phyloP scores from a whole-genome alignment of 64 coral and sea anemone species.

The Montipora efflorescens region DNA sequence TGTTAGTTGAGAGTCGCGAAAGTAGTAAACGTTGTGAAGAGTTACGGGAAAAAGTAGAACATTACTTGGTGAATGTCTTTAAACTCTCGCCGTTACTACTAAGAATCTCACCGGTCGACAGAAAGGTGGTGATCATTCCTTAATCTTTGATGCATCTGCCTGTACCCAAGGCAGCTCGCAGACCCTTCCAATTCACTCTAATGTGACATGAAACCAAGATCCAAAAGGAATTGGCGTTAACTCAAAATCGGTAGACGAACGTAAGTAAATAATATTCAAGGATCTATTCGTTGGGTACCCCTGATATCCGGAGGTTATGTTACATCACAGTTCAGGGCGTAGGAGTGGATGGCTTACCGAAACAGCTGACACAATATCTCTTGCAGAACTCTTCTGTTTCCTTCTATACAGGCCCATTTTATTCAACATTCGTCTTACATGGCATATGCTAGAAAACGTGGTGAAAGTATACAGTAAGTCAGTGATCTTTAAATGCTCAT shows the following conservation, averaged over 20 bases:
- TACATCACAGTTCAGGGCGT: no score
- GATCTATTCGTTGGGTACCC: no score
- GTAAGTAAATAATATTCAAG: neutral
- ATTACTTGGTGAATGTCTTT: neutral
- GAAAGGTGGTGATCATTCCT: constrained; percentile 61
- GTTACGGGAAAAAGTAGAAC: constrained; percentile 12
- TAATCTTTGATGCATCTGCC: constrained; percentile 72
- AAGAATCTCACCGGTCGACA: constrained; percentile 48
- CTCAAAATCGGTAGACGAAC: neutral
- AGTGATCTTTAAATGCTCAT: no score
- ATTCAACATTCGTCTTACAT: constrained; percentile 41
- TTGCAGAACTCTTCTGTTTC: constrained; percentile 17
- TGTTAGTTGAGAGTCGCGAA: constrained; percentile 2
- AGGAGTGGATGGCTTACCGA: constrained; percentile 17
- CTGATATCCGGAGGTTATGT: no score
- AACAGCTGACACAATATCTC: constrained; percentile 53
- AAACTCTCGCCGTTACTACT: no score
- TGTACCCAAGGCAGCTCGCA: constrained; percentile 65
- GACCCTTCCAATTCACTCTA: constrained; percentile 31
- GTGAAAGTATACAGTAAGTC: no score
- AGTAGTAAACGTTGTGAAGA: neutral
- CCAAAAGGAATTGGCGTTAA: neutral
- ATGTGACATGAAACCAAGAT: constrained; percentile 2
- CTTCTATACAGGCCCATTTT: neutral
- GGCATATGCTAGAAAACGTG: neutral